Evolutionary conservation across 2,797 vertebrate species (phyloP).

Genomic region (Sebastes reedi): DNA sequence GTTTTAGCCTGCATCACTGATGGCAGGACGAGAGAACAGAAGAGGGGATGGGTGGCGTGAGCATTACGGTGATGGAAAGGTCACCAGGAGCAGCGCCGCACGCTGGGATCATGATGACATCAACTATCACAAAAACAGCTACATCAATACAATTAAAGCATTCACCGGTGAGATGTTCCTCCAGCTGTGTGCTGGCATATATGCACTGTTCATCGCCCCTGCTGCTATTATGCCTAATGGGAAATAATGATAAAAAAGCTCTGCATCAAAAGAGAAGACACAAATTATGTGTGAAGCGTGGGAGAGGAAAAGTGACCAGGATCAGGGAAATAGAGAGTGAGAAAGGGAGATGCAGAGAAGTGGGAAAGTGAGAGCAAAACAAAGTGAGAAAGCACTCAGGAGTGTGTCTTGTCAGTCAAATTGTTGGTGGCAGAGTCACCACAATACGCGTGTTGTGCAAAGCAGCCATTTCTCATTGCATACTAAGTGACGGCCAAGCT

Average conservation of each 20-base stretch:
- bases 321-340: constrained; percentile 58
- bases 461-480: constrained; percentile 59
- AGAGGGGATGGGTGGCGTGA: not conserved
- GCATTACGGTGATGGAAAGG: not conserved
- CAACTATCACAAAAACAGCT: constrained; percentile 23
- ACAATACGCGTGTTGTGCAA: constrained; percentile 42
- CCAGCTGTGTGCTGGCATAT: constrained; percentile 17
- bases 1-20: constrained; percentile 12
- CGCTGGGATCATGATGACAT: constrained; percentile 10
- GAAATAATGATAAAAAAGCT: constrained; percentile 66
- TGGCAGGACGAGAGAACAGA: constrained; percentile 11
- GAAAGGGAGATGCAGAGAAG: constrained; percentile 40
- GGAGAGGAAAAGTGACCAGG: constrained; percentile 58
- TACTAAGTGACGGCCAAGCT: constrained; percentile 51
- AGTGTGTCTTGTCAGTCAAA: constrained; percentile 66
- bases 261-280: constrained; percentile 56
- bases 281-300: constrained; percentile 65
- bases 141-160: constrained; percentile 36
- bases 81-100: constrained; percentile 13
- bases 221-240: constrained; percentile 66
- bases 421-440: constrained; percentile 49
- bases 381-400: constrained; percentile 68
- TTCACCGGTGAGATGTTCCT: constrained; percentile 30
- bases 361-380: constrained; percentile 50
- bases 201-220: constrained; percentile 24